Base-by-base conservation (phyloP, 2,797 vertebrate species). In the Vireo griseus region DNA sequence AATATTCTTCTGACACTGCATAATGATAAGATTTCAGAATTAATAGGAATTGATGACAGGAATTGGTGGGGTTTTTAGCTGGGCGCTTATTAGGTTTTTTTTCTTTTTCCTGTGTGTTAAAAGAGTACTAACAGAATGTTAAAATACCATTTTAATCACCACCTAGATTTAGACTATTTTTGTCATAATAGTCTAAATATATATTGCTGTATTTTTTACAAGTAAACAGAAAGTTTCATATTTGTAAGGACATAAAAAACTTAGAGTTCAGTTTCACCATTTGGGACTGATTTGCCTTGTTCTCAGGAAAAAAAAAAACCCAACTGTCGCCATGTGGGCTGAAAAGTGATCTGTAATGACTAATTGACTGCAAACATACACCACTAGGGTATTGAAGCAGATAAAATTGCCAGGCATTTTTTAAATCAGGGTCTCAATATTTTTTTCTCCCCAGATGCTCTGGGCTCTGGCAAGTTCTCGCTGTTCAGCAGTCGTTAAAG, bases 361-460 rank as follows among this genome's bases (percentile, higher is more conserved):
- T 95, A 95, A 95, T 94, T 9, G 48, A 80, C 90, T 95, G 88
- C 83, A 96, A 93, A 79, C 42, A 31, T 69, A 35, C 48, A 76
- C 58, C 25, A n/a, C 75, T 73, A 0, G 31, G 57, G 80, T 88
- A 88, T 5, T 77, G 89, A 92, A 89, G 79, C 85, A 95, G 74
- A 85, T 88, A 80, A 91, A 92, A 94, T 94, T 95, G 80, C 69
- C 67, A 51, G 51, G 94, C 29, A 72, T 92, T 93, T 92, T 92
- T 96, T 21, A 91, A 92, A 85, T 44, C 18, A 1, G 24, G 25
- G 55, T 61, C 62, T 90, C 59, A 54, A 6, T 69, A 63, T 66
- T 78, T 86, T 82, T 78, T 69, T 63, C 35, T 86, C 44, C 28
- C 3, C 50, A 35, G 62, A 90, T 86, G 40, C 74, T 92, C 67